phyloP scores from a whole-genome alignment of 1,140 invertebrate genomes.

The Drosophila navojoa region DNA sequence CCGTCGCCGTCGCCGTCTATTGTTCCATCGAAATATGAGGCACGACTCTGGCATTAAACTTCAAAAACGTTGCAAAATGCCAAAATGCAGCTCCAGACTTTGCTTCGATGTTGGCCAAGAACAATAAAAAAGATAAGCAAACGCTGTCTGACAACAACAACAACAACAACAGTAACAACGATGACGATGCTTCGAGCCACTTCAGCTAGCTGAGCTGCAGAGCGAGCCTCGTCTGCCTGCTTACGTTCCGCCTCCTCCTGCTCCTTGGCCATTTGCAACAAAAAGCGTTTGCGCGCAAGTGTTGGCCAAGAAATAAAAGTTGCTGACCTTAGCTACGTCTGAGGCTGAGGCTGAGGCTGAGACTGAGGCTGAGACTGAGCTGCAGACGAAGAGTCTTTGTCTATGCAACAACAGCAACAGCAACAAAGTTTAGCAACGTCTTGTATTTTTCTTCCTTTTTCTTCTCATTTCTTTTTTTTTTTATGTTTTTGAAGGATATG shows the following conservation, averaged over 20 bases:
- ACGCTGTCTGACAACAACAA: conserved; percentile 50
- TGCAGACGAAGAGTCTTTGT: conserved; percentile 56
- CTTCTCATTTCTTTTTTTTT: conserved; percentile 11
- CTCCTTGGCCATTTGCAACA: conserved; percentile 41
- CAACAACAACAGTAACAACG: conserved; percentile 21
- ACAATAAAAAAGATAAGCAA: conserved; percentile 80
- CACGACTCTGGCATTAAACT: conserved; percentile 81
- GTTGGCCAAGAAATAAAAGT: conserved; percentile 81
- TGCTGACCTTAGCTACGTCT: conserved; percentile 69
- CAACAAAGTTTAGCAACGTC: conserved; percentile 54
- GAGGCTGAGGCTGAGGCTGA: conserved; percentile 38
- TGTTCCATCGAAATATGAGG: conserved; percentile 82
- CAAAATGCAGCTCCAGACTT: conserved; percentile 75
- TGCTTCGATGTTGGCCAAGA: conserved; percentile 68
- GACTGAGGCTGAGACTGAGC: conserved; percentile 50
- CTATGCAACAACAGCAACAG: conserved; percentile 61
- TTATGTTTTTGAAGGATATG: conserved; percentile 56
- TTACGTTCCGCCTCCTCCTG: background rate
- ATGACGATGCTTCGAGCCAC: conserved; percentile 63
- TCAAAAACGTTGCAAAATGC: conserved; percentile 79
- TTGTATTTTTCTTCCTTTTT: conserved; percentile 36
- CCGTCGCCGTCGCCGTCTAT: conserved; percentile 63
- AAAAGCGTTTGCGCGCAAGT: conserved; percentile 59
- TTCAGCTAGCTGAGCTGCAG: conserved; percentile 52
- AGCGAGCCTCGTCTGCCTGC: conserved; percentile 2